Evolutionary conservation across 1,140 invertebrate genomes (phyloP), one percentile per base, ranked within the genome.

Genomic region (Lethrus apterus): DNA sequence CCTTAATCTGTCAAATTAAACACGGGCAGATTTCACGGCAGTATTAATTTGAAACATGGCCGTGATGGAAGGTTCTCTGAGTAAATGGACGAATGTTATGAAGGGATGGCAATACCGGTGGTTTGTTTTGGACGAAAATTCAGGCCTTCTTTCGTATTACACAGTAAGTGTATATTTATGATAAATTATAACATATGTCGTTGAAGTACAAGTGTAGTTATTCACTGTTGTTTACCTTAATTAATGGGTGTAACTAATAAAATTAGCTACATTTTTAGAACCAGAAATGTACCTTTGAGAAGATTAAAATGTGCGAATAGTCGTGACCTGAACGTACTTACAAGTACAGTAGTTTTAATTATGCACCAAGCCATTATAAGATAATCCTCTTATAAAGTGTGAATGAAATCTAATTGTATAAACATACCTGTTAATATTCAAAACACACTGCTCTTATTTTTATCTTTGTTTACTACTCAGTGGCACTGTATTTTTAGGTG

Each of bases 11-110:
- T 15, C 38, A 24, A 26, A 29, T 15, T 14, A 42, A 19, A 42
- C 14, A 42, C 5, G 5, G 23, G 23, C 23, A n/a, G 23, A 26
- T 42, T 42, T 42, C 40, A 42, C 23, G 40, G 15, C 11, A 47
- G 20, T 41, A 41, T 41, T 43, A 34, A 34, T 11, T 43, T 35
- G 35, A 55, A 70, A 68, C 57, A 77, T 76, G 68, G 70, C 73
- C 58, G 80, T 81, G 60, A 85, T 98, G 84, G 94, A 99, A 76
- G 96, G 96, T 53, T 91, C 92, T n/a, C 71, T 99, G 32, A 97
- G 90, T 72, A 99, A 99, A 80, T 99, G 95, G 96, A 99, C 96
- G 46, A 99, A 99, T 80, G 91, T 99, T 56, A 93, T 99, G 81
- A 96, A 98, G 73, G 96, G 95, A 48, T 99, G 95, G 94, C 96